Evolutionary conservation across 2,113 vertebrate species (phyloP).

Genomic region (Tetraodon nigroviridis): DNA sequence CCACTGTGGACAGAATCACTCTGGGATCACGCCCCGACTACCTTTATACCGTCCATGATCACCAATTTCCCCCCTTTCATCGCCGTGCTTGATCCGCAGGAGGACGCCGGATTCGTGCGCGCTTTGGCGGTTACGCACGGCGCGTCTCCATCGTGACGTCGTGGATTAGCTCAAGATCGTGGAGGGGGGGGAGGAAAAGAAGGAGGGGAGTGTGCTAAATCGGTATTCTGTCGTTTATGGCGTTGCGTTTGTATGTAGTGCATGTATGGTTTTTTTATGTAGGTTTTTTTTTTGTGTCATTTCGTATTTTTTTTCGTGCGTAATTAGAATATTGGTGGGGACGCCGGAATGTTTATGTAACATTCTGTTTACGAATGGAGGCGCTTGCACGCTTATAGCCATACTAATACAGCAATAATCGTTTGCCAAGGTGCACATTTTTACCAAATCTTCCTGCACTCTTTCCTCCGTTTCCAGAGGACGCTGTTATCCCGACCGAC

Average conservation of each 20-base stretch:
- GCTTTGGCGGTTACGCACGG: slow-evolving; percentile 46
- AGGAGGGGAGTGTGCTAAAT: slow-evolving; percentile 61
- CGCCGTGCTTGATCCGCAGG: slow-evolving; percentile 13
- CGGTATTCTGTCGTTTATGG: slow-evolving; percentile 51
- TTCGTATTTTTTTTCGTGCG: slow-evolving; percentile 44
- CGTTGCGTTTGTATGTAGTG: slow-evolving; percentile 61
- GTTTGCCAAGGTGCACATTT: slow-evolving; percentile 48
- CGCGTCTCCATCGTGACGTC: slow-evolving; percentile 71
- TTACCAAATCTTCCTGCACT: slow-evolving; percentile 51
- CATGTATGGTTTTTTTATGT: slow-evolving; percentile 45
- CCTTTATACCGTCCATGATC: slow-evolving; percentile 17
- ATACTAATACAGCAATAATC: slow-evolving; percentile 49
- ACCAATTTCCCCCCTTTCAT: slow-evolving; percentile 19
- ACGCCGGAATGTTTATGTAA: slow-evolving; percentile 19
- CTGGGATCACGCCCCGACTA: slow-evolving; percentile 24
- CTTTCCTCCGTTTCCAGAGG: slow-evolving; percentile 52
- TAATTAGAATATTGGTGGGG: slow-evolving; percentile 29
- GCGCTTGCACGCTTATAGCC: slow-evolving; percentile 48
- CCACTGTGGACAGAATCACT: slow-evolving; percentile 14
- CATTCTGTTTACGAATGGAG: slow-evolving; percentile 38
- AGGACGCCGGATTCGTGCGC: background rate
- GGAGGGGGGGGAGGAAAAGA: slow-evolving; percentile 29
- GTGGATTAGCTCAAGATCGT: slow-evolving; percentile 66
- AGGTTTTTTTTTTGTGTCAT: slow-evolving; percentile 24
- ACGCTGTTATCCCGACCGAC: slow-evolving; percentile 44